Evolutionary conservation across 2,797 vertebrate species (phyloP), one percentile per base, ranked within the genome.

Genomic region (Gouania willdenowi): DNA sequence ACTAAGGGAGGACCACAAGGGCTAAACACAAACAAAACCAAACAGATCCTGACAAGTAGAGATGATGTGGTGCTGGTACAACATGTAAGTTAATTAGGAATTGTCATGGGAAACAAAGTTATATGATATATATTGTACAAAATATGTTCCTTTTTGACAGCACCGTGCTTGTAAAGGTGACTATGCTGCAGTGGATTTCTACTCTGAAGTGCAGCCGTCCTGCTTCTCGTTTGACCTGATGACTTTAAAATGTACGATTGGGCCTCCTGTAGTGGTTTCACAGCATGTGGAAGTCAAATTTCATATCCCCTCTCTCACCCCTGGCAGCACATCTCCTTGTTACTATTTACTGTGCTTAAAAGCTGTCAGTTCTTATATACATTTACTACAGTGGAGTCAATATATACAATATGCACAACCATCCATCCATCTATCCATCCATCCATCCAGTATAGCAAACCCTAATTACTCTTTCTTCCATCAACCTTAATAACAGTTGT

Each of bases 91-190:
- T n/a, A n/a, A n/a, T n/a, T n/a, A n/a, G n/a, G 45, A 48, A 56
- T 81, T 43, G 37, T 71, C 68, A 83, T 79, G 77, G 76, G 41
- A 79, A 82, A 76, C n/a, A n/a, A n/a, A n/a, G n/a, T n/a, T n/a
- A n/a, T n/a, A n/a, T n/a, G n/a, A n/a, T n/a, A n/a, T n/a, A n/a
- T n/a, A n/a, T n/a, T 50, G 66, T 82, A 64, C 77, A 80, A 60
- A 68, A 68, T 67, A 66, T 69, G 71, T 63, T 49, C 60, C 65
- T 66, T 69, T 71, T 75, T 72, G 53, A 66, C 61, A 61, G 26
- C 24, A 39, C 41, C 16, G 58, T 51, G 68, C 43, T 46, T 47
- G 58, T 6, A 8, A 50, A 41, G 54, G 45, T 52, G 55, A 47
- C 49, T 33, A 2, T 56, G 49, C 67, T 66, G 57, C 63, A 49